Conservation (phyloP, 2,113 vertebrate species). For the Nycticorax nycticorax region DNA sequence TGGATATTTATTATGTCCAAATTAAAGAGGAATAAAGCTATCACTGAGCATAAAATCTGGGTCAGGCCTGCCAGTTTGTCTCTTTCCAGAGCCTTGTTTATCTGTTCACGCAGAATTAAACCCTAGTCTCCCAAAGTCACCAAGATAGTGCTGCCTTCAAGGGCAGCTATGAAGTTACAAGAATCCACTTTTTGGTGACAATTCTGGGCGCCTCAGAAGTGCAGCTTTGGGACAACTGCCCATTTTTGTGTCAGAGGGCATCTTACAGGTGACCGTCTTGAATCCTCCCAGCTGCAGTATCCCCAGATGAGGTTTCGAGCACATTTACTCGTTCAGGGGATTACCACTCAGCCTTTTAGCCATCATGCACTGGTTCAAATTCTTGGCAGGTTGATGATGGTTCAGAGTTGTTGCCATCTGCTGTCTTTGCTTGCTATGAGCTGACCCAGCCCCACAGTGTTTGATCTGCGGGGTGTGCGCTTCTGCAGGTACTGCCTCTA, state of each 20-base stretch:
- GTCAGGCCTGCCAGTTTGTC: background rate
- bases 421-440: background rate
- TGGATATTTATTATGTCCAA: background rate
- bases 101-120: background rate
- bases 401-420: background rate
- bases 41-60: background rate
- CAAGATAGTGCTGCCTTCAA: background rate
- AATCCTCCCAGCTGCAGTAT: background rate
- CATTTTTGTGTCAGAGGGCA: background rate
- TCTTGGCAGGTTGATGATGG: background rate
- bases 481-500: background rate
- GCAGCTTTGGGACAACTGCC: background rate
- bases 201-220: background rate
- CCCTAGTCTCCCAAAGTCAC: background rate
- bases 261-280: background rate
- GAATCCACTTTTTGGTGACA: background rate
- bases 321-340: background rate
- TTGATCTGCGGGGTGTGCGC: background rate
- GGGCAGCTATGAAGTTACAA: background rate
- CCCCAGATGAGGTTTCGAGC: background rate
- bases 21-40: background rate
- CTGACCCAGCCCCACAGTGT: background rate
- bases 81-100: background rate
- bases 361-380: background rate
- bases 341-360: background rate